Base-by-base conservation (phyloP, 1,140 invertebrate species). In the Apocrypta bakeri region DNA sequence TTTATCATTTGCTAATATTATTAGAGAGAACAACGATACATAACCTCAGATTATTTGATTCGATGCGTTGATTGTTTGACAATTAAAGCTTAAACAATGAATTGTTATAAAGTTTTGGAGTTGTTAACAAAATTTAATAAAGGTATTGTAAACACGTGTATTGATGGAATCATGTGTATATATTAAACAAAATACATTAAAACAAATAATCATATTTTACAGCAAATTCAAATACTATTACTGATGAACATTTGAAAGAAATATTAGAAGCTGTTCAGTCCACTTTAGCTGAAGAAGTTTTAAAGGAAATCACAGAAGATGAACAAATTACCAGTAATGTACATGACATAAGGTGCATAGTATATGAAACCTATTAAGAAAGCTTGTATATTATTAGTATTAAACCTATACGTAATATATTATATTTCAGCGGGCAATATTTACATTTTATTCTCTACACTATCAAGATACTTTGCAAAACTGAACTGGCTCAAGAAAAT, bases 351-450 rank as follows among this genome's bases (percentile, higher is more conserved):
- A 82, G 83, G 87, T 88, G 86, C n/a, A n/a, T n/a, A n/a, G n/a
- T n/a, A n/a, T n/a, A n/a, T n/a, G n/a, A n/a, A n/a, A n/a, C n/a
- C n/a, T n/a, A n/a, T n/a, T n/a, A n/a, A n/a, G n/a, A n/a, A n/a
- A n/a, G n/a, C n/a, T n/a, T n/a, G n/a, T n/a, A 27, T 66, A 12
- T 66, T 66, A 27, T 66, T 8, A 27, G 12, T 27, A 24, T 27
- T 27, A 66, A 24, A 66, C 11, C 25, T 66, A 9, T 14, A n/a
- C n/a, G n/a, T 66, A 9, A 2, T 4, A 66, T 66, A 29, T 66
- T 76, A 25, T 61, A 29, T 68, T 81, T 37, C 37, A 90, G 89
- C 56, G 86, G 86, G 77, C 80, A 86, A 56, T 91, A 91, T 66
- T 17, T 90, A 17, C 56, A 88, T 76, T 78, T 84, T 8, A 68